Evolutionary conservation across 2,797 vertebrate genomes (phyloP).

Genomic region (Myripristis murdjan): DNA sequence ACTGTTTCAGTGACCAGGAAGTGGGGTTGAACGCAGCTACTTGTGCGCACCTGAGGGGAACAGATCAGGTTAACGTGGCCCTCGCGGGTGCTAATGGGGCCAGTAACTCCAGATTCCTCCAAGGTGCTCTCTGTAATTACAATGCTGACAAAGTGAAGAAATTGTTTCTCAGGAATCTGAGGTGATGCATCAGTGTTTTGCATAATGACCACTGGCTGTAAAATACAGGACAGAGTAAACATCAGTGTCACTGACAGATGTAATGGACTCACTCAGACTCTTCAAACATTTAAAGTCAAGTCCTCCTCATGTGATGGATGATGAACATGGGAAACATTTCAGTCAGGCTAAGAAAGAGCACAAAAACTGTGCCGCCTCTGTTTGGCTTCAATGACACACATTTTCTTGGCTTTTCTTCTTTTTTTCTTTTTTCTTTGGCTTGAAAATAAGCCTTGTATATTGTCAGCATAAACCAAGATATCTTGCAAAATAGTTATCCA

Average conservation of each 20-base stretch:
- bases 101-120: constrained; percentile 21
- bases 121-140: constrained; percentile 15
- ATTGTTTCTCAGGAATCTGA: constrained; percentile 20
- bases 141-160: background rate
- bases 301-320: constrained; percentile 4
- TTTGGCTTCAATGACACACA: too few species aligned
- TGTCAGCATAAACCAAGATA: background rate
- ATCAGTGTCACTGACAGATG: background rate
- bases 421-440: too few species aligned
- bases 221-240: background rate
- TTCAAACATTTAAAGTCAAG: constrained; percentile 11
- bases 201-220: constrained; percentile 4
- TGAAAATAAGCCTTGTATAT: background rate
- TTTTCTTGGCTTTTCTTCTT: too few species aligned
- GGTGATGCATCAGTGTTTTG: constrained; percentile 26
- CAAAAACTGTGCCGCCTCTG: background rate
- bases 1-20: constrained; percentile 47
- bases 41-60: constrained; percentile 27
- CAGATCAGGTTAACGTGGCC: constrained; percentile 46
- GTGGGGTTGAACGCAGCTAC: constrained; percentile 15
- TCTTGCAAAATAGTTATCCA: too few species aligned
- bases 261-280: constrained; percentile 18
- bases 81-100: constrained; percentile 5
- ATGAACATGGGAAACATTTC: constrained; percentile 15
- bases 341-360: background rate